These are phyloP conservation scores for Eremobia ochroleuca DNA, from an alignment of 2,888 invertebrate species.

Conservation along the genomic window DNA sequence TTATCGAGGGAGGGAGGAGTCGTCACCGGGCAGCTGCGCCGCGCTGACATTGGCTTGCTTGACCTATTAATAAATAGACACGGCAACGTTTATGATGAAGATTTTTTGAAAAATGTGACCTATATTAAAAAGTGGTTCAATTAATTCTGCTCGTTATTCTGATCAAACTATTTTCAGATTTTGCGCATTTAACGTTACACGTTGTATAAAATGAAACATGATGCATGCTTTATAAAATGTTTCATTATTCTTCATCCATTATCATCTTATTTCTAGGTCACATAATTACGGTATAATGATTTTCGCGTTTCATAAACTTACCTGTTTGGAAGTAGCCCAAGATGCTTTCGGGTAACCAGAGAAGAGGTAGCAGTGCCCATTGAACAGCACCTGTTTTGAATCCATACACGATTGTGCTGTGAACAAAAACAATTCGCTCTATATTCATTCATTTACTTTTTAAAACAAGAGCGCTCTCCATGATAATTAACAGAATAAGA, in stretches of 20 bases:
- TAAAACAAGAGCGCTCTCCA: constrained; percentile 8
- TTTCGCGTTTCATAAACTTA: constrained; percentile 8
- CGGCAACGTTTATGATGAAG: too few relatives aligned
- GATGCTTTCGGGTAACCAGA: constrained; percentile 95
- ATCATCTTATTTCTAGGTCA: neutral
- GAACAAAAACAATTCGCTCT: constrained; percentile 67
- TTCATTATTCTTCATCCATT: neutral
- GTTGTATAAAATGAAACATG: too few relatives aligned
- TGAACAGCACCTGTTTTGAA: constrained; percentile 93
- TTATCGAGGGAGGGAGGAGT: too few relatives aligned
- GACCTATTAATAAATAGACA: too few relatives aligned
- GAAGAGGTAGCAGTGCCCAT: constrained; percentile 94
- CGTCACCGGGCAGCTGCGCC: too few relatives aligned
- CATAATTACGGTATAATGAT: neutral
- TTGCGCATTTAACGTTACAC: too few relatives aligned
- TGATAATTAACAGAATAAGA: constrained; percentile 34
- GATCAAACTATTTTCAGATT: too few relatives aligned
- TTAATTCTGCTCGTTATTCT: too few relatives aligned
- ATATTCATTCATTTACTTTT: constrained; percentile 15
- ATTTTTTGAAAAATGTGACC: too few relatives aligned
- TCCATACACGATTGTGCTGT: constrained; percentile 93
- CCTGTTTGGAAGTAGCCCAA: constrained; percentile 91
- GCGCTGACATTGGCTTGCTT: too few relatives aligned
- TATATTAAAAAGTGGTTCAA: too few relatives aligned
- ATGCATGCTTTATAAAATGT: neutral